Evolutionary conservation across 1,140 invertebrate species (phyloP).

Genomic region (Amyelois transitella): DNA sequence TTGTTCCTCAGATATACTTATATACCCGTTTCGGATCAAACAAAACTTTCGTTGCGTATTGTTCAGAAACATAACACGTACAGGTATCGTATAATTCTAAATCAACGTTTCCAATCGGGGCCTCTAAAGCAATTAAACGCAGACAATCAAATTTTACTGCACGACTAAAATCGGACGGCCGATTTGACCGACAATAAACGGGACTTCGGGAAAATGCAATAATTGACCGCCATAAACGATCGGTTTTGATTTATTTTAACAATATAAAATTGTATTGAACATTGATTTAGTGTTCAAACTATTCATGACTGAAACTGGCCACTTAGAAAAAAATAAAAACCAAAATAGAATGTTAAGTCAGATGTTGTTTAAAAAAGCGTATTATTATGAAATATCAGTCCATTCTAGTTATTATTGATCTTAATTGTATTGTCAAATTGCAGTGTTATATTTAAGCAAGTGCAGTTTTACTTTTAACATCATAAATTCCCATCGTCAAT

Average conservation of each 20-base stretch:
- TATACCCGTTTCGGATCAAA: background rate
- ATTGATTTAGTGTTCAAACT: too few relatives aligned
- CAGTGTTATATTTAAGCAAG: too few relatives aligned
- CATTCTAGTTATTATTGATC: too few relatives aligned
- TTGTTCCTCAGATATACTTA: background rate
- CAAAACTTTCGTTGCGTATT: background rate
- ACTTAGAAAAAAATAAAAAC: too few relatives aligned
- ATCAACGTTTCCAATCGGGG: background rate
- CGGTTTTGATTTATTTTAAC: background rate
- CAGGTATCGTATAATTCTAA: background rate
- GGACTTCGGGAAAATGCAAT: background rate
- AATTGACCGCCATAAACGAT: conserved; percentile 1
- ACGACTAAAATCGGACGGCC: background rate
- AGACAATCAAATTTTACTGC: conserved; percentile 10
- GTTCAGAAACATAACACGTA: background rate
- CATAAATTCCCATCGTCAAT: too few relatives aligned
- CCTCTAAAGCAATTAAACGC: conserved; percentile 7
- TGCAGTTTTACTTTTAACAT: too few relatives aligned
- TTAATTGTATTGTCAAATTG: too few relatives aligned
- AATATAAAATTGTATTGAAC: too few relatives aligned
- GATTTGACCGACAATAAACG: background rate
- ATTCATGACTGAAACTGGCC: too few relatives aligned
- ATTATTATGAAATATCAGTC: too few relatives aligned
- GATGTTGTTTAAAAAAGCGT: too few relatives aligned
- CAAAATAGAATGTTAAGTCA: too few relatives aligned